phyloP scores from a whole-genome alignment of 1,140 invertebrate species.

The Teleopsis dalmanni region DNA sequence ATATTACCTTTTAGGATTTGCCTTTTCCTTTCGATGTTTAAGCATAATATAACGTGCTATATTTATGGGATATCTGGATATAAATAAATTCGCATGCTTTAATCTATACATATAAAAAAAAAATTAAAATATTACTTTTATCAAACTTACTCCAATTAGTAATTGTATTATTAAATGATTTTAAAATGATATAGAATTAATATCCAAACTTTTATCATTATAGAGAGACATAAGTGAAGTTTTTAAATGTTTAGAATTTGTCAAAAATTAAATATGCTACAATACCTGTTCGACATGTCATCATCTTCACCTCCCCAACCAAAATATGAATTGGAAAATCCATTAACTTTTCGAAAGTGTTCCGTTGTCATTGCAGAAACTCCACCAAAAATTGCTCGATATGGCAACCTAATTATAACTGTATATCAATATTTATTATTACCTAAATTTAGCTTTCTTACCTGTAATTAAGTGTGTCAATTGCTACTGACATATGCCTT shows the following conservation, averaged over 20 bases:
- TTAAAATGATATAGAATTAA: too few species aligned
- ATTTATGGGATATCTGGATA: conserved; percentile 77
- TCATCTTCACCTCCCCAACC: conserved; percentile 92
- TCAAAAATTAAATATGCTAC: too few species aligned
- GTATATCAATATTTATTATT: too few species aligned
- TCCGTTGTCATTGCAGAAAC: conserved; percentile 75
- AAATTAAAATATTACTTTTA: too few species aligned
- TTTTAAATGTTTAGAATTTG: too few species aligned
- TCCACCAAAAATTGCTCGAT: conserved; percentile 80
- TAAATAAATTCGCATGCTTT: conserved; percentile 67
- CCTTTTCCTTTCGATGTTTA: conserved; percentile 76
- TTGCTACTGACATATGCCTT: conserved; percentile 88
- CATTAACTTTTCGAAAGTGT: conserved; percentile 77
- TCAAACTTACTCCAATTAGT: too few species aligned
- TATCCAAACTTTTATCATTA: too few species aligned
- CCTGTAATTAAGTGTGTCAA: conserved; percentile 84
- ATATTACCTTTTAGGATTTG: conserved; percentile 76
- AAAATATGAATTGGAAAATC: conserved; percentile 88
- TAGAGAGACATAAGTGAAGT: too few species aligned
- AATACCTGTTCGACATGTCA: conserved; percentile 74
- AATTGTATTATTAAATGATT: too few species aligned
- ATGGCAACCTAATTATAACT: conserved; percentile 63
- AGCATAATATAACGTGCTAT: conserved; percentile 89
- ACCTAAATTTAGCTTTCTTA: too few species aligned
- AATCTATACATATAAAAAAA: conserved; percentile 49